Evolutionary conservation across 2,888 invertebrate genomes (phyloP).

Genomic region (Cyrtodaria siliqua): DNA sequence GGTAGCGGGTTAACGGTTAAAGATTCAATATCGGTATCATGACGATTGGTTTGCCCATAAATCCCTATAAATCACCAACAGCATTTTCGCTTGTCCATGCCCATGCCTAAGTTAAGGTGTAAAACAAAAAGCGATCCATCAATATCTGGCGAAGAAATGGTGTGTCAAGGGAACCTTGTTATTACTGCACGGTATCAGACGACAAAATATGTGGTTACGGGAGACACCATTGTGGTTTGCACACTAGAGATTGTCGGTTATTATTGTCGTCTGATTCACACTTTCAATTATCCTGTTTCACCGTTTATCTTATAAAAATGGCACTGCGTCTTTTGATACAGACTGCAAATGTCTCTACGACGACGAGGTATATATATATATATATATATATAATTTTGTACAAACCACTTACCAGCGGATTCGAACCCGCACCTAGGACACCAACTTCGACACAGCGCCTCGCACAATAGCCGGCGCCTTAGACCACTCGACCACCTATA

Average conservation of each 20-base stretch:
- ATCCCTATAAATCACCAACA: too few relatives aligned
- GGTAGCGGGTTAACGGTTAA: too few relatives aligned
- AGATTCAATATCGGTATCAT: too few relatives aligned
- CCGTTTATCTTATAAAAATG: slow-evolving; percentile 16
- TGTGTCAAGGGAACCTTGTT: slow-evolving; percentile 52
- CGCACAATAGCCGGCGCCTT: too few relatives aligned
- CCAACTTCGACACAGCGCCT: too few relatives aligned
- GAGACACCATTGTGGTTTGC: slow-evolving; percentile 49
- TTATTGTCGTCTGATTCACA: slow-evolving; percentile 38
- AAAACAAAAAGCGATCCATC: slow-evolving; percentile 31
- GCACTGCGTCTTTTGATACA: slow-evolving; percentile 4
- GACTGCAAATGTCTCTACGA: neutral
- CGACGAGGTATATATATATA: too few relatives aligned
- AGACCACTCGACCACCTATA: too few relatives aligned
- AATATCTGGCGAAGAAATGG: slow-evolving; percentile 24
- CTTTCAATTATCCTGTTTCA: slow-evolving; percentile 30
- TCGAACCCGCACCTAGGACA: too few relatives aligned
- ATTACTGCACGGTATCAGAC: slow-evolving; percentile 51
- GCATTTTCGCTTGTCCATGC: neutral
- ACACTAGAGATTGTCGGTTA: slow-evolving; percentile 36
- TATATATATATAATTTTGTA: too few relatives aligned
- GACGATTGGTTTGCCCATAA: too few relatives aligned
- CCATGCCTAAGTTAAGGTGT: slow-evolving; percentile 12
- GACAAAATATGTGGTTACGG: slow-evolving; percentile 61
- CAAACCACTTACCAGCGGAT: too few relatives aligned